Conservation (phyloP, 1,140 invertebrate species). For the Neodiprion lecontei region DNA sequence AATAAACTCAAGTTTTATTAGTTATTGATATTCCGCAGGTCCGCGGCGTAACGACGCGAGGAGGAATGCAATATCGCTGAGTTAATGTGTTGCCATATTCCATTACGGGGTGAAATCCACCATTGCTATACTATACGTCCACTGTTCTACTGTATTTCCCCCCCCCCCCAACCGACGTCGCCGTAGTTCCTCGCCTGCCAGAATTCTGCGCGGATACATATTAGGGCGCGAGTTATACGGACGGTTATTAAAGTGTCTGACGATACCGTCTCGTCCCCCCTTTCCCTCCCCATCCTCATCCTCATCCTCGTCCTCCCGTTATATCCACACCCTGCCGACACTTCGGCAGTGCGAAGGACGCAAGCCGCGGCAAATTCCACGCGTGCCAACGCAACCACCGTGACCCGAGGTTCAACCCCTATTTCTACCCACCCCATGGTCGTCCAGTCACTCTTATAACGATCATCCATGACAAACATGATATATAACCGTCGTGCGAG, state of each 20-base stretch:
- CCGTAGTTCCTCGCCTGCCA: not conserved
- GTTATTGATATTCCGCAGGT: not conserved
- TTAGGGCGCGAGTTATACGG: not conserved
- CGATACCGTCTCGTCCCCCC: not conserved
- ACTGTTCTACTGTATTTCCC: slow-evolving; percentile 7
- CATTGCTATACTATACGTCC: no score
- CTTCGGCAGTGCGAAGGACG: not conserved
- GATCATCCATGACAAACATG: not conserved
- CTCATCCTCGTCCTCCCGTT: no score
- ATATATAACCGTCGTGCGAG: no score
- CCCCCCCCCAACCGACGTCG: not conserved
- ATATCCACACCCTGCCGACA: not conserved
- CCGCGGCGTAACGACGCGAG: not conserved
- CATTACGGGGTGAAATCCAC: no score
- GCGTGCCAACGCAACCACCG: not conserved
- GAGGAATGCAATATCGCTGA: slow-evolving; percentile 11
- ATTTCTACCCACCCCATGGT: no score
- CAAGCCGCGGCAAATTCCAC: not conserved
- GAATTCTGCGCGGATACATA: slow-evolving; percentile 4
- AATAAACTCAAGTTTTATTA: not conserved
- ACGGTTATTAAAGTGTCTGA: slow-evolving; percentile 19
- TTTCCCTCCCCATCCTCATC: not conserved
- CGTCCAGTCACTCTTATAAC: not conserved
- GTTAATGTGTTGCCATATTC: slow-evolving; percentile 11
- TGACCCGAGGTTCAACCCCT: no score